Evolutionary conservation across 2,113 vertebrate species (phyloP), one percentile per base, ranked within the genome.

Genomic region (Pseudopodoces humilis): DNA sequence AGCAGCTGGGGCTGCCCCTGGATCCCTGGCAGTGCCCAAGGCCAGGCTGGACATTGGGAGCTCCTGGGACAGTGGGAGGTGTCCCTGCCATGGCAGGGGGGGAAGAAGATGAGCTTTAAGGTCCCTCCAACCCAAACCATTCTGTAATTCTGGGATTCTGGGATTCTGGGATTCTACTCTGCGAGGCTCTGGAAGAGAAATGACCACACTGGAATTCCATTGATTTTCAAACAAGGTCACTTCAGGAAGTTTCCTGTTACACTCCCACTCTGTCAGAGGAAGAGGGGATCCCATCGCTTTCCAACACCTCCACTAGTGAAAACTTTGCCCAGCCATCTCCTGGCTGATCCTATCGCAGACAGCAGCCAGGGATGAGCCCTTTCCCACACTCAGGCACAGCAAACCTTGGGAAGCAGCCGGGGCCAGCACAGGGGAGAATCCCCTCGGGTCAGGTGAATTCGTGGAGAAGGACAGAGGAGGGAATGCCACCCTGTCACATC

Each of bases 101-200:
- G 31, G 31, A 0, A 31, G 2, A 0, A 0, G 50, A 5, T 33
- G 43, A 3, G 0, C 10, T 72, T 37, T 65, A 3, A 23, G 12
- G 21, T 43, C 25, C 25, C 15, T 88, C 9, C 18, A 18, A 11
- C 59, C 59, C 33, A 74, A 81, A 37, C 15, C 24, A 22, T 53
- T 68, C 31, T 56, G 55, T 22, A 6, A 52, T 52, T 46, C 31
- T 56, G 55, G 33, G 17, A 52, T 52, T 46, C 60, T 41, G 50
- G 5, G 41, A 56, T 67, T 59, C 63, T 37, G 5, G 20, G 23
- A 41, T 65, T 56, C 37, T 52, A 2, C 28, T 72, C 24, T 65
- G 59, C 33, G 71, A 81, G n/a, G 15, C 30, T 92, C 41, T 92
- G 58, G 13, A 82, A 80, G 35, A 56, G 44, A 83, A 86, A 81